Base-by-base conservation (phyloP, 92 coral and sea anemone species). In the Heliopora coerulea region DNA sequence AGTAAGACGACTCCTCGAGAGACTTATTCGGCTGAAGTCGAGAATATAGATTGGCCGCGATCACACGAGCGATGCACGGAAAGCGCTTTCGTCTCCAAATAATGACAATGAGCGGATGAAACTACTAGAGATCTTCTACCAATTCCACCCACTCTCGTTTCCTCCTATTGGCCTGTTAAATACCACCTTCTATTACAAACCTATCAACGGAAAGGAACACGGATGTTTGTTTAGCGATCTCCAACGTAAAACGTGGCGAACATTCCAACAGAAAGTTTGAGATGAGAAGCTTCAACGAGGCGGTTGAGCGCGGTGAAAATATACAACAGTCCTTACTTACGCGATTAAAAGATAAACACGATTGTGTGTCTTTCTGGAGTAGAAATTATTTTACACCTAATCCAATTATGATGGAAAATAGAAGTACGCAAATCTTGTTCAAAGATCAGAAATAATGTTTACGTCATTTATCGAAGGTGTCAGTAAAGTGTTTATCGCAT, bases 181-280 rank as follows among this genome's bases (percentile, higher is more conserved):
- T 54, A 34, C 62, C 77, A 18, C 77, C 62, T 33, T 34, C 63
- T 33, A 70, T 70, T 52, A 70, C 29, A 70, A 32, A 70, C 63
- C 77, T 70, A 70, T 70, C 77, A 70, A 54, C 77, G 57, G 42
- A 70, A 52, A 54, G 26, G 31, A 27, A 67, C 74, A 67, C 59
- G 24, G 72, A 65, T 65, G 46, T 24, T 65, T 65, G 46, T 65
- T 65, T 39, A 65, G 40, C 40, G 72, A 41, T n/a, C 50, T 40
- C 20, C 27, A 12, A 35, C 26, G 27, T 17, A 14, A 10, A 35
- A 15, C 48, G 40, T 15, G 10, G 20, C 26, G 26, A 27, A 1
- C 5, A 27, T 35, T 24, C 49, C 13, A 24, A 31, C 48, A 33
- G 40, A 31, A 62, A 62, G 11, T 25, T 20, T 24, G 12, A 18